These are phyloP conservation scores for Virgularia gustaviana DNA, from an alignment of 92 coral and sea anemone species.

Conservation along the genomic window DNA sequence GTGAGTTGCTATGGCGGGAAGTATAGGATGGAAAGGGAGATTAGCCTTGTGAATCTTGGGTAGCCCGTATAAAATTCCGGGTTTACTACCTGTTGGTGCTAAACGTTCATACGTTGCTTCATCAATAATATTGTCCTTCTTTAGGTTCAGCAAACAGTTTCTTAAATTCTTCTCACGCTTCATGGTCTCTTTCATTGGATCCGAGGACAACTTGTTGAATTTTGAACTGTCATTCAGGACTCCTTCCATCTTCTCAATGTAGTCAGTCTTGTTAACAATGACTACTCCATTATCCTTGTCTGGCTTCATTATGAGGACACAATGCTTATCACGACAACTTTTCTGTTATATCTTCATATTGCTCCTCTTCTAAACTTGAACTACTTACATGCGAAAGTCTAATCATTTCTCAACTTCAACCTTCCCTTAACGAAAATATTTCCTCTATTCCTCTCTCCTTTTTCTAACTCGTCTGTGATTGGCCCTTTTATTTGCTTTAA, in stretches of 20 bases:
- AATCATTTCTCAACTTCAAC: no score
- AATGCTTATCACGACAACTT: no score
- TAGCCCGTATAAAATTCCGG: neutral
- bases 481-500: no score
- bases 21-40: neutral
- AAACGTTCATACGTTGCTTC: neutral
- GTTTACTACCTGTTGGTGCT: neutral
- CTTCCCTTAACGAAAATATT: no score
- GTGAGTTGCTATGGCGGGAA: neutral
- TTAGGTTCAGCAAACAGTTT: neutral
- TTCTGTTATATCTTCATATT: no score
- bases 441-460: no score
- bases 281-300: no score
- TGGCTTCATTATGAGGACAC: no score
- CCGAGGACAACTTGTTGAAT: neutral
- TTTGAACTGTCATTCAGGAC: neutral
- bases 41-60: conserved; percentile 2
- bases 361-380: no score
- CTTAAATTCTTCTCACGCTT: neutral
- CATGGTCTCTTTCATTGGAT: neutral
- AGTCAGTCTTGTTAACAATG: no score
- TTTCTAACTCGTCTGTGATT: no score
- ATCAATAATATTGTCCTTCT: neutral
- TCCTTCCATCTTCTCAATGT: neutral
- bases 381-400: no score